phyloP scores from a whole-genome alignment of 2,797 vertebrate genomes.

The Rhabdomys pumilio region DNA sequence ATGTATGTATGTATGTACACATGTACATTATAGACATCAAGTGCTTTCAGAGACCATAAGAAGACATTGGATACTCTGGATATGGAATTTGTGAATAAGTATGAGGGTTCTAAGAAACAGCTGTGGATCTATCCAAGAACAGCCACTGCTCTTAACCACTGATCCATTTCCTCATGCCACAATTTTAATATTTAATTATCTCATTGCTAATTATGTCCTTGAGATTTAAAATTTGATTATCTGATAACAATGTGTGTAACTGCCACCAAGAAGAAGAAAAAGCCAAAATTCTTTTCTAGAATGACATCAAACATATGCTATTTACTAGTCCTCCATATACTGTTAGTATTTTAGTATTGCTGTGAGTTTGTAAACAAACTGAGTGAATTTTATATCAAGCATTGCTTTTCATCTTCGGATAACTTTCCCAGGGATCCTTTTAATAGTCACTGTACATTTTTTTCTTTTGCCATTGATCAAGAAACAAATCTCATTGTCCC shows the following conservation, averaged over 20 bases:
- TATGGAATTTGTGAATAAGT: no score
- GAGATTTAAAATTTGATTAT: not conserved
- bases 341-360: not conserved
- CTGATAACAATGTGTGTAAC: not conserved
- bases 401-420: not conserved
- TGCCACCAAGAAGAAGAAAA: not conserved
- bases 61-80: not conserved
- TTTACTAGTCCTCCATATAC: not conserved
- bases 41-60: not conserved
- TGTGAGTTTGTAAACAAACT: conserved; percentile 39
- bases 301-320: not conserved
- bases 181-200: not conserved
- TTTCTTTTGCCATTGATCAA: conserved; percentile 57
- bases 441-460: conserved; percentile 29
- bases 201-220: not conserved
- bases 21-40: not conserved
- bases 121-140: not conserved
- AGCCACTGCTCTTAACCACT: not conserved
- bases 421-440: not conserved
- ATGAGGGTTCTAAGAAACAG: not conserved
- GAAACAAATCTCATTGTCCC: conserved; percentile 58
- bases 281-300: not conserved
- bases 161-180: not conserved
- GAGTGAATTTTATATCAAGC: not conserved
- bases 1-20: not conserved